Evolutionary conservation across 2,888 invertebrate genomes (phyloP), one percentile per base, ranked within the genome.

Genomic region (Liopterus haemorrhoidalis): DNA sequence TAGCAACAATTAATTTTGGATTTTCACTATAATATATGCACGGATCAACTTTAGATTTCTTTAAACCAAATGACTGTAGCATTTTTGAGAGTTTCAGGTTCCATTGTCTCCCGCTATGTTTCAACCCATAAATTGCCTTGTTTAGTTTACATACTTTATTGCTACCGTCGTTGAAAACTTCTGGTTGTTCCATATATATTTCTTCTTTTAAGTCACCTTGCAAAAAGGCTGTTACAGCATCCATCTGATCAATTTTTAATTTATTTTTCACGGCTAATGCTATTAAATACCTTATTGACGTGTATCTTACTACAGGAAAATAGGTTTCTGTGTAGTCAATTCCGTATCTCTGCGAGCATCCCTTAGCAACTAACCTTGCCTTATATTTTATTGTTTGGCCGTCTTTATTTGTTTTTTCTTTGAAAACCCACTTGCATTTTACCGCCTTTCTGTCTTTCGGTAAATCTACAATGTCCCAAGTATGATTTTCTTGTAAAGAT

Each of bases 71-170:
- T 9, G 28, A 18, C 24, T 12, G 9, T 15, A 54, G 46, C 4
- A 50, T 14, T 4, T 46, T 16, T 31, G 51, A 11, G n/a, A 53
- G 31, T 30, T 42, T 54, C 12, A 8, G 3, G 40, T 56, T 51
- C 54, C 57, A 57, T 35, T 49, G 35, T 12, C 52, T 30, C 42
- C 51, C 50, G 1, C 53, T 46, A 16, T 56, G 57, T 45, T 56
- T 55, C 6, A 57, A 15, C 1, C 54, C 53, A 49, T 53, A 54
- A 11, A 56, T 45, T 30, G 49, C 43, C 36, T 55, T 55, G n/a
- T 32, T 33, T 27, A 55, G 38, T 12, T 52, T 33, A 49, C 55
- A 49, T 6, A 54, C 49, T 25, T 48, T 51, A 27, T 40, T 25
- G 19, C 11, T 9, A n/a, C 16, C 18, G 31, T 46, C 27, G 6